phyloP scores from a whole-genome alignment of 2,888 invertebrate genomes.

The Cheilosia grossa region DNA sequence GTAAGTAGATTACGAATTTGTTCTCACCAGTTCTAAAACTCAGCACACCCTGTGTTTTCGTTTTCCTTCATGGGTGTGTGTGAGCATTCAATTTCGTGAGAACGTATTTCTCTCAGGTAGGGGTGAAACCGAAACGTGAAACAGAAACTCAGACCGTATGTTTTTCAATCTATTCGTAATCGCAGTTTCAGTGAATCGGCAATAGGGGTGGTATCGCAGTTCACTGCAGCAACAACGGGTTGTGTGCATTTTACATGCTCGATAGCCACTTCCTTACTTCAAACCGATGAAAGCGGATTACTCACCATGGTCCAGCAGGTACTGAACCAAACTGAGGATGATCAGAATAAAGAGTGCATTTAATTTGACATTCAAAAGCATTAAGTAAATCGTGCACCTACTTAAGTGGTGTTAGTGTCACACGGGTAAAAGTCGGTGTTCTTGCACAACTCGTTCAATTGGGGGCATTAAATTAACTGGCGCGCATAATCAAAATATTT shows the following conservation, averaged over 20 bases:
- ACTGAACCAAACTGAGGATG: conserved; percentile 26
- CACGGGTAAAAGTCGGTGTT: conserved; percentile 21
- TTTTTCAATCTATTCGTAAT: conserved; percentile 44
- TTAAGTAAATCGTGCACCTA: conserved; percentile 4
- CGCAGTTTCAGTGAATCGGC: conserved; percentile 14
- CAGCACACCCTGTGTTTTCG: conserved; percentile 45
- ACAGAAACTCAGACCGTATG: conserved; percentile 57
- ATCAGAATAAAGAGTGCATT: conserved; percentile 11
- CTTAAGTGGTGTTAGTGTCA: conserved; percentile 23
- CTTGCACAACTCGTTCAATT: conserved; percentile 1
- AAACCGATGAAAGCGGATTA: conserved; percentile 27
- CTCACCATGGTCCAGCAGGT: conserved; percentile 45
- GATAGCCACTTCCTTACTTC: conserved; percentile 8
- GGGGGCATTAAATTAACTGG: conserved; percentile 57
- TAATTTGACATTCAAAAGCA: conserved; percentile 45
- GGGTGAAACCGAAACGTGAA: conserved; percentile 63
- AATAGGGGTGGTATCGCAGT: conserved; percentile 31
- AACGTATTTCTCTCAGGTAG: conserved; percentile 39
- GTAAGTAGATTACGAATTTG: conserved; percentile 29
- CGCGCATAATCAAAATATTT: conserved; percentile 42
- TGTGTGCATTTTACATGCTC: conserved; percentile 43
- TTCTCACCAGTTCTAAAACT: conserved; percentile 47
- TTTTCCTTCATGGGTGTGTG: not conserved
- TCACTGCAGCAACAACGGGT: conserved; percentile 54
- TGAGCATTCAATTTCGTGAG: conserved; percentile 62